Evolutionary conservation across 2,797 vertebrate genomes (phyloP).

Genomic region (Cossypha polioptera): DNA sequence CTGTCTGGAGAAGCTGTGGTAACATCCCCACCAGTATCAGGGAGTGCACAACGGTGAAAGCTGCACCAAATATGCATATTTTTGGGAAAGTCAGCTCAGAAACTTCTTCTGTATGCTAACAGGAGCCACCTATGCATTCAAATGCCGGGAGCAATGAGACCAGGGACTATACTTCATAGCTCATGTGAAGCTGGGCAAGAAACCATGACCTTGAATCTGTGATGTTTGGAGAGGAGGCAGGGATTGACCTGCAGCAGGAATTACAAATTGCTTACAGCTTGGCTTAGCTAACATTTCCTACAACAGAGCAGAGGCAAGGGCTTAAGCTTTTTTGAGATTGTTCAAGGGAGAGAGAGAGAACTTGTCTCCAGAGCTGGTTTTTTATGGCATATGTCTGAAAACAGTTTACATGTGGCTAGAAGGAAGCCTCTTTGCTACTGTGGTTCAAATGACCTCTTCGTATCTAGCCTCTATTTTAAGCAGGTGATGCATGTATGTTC

Average conservation of each 20-base stretch:
- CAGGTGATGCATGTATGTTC: background rate
- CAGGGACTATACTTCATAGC: background rate
- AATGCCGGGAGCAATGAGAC: background rate
- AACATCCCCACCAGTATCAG: background rate
- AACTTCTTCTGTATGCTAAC: background rate
- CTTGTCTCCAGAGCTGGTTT: background rate
- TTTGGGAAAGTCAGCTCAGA: background rate
- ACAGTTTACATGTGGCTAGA: background rate
- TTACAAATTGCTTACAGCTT: background rate
- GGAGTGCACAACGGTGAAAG: background rate
- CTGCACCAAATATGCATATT: background rate
- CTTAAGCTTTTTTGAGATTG: background rate
- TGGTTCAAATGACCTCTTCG: background rate
- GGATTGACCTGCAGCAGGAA: background rate
- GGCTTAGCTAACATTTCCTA: background rate
- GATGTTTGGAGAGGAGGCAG: background rate
- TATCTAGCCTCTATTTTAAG: slow-evolving; percentile 49
- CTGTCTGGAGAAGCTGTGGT: background rate
- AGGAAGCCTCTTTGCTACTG: background rate
- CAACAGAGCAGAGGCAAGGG: background rate
- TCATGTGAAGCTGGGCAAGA: background rate
- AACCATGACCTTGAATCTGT: background rate
- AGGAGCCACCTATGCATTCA: background rate
- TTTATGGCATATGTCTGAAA: background rate
- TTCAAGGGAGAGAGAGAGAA: background rate